Evolutionary conservation across 2,113 vertebrate species (phyloP), one percentile per base, ranked within the genome.

Genomic region (Sprattus sprattus): DNA sequence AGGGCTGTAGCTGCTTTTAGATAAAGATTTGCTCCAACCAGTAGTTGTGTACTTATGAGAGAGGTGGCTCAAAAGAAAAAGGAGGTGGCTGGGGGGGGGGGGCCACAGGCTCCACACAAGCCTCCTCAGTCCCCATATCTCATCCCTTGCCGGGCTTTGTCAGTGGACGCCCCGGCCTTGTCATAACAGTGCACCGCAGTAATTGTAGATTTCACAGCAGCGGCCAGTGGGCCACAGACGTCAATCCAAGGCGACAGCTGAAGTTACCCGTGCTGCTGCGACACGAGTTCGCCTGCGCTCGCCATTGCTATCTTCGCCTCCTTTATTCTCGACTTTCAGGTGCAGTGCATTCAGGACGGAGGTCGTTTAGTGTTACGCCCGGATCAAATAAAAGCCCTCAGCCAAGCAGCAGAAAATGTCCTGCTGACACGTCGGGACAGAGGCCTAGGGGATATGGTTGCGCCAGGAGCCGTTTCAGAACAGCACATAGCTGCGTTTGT

Each of bases 201-300:
- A 95, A 95, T 94, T 92, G 93, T 94, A 92, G 92, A 93, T 93
- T 93, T 94, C 92, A 94, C 93, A 93, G 94, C 89, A 92, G 71
- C 89, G 90, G 85, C 81, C 86, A 86, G 81, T 86, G 32, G 28
- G 83, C 85, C 1, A 89, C 89, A 92, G 91, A 93, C 82, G 28
- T 89, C 81, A 83, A 94, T 85, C 83, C 15, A 49, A 91, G 90
- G 91, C 93, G 93, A 93, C 92, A 94, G 89, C 87, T 84, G 39
- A 83, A 78, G 71, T 78, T 78, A 39, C 64, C 71, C 13, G 13
- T 32, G 71, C 32, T 32, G 28, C 71, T 32, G 25, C 25, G 71
- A 3, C 32, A 75, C n/a, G 1, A 71, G n/a, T 9, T 13, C 64
- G 25, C 64, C 10, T 18, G 11, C 32, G 28, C 28, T 2, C 11